Percentiles rank a stretch among this genome's conserved stretches.
Conservation (phyloP, 2,797 vertebrate genomes). For the Streptopelia turtur region DNA sequence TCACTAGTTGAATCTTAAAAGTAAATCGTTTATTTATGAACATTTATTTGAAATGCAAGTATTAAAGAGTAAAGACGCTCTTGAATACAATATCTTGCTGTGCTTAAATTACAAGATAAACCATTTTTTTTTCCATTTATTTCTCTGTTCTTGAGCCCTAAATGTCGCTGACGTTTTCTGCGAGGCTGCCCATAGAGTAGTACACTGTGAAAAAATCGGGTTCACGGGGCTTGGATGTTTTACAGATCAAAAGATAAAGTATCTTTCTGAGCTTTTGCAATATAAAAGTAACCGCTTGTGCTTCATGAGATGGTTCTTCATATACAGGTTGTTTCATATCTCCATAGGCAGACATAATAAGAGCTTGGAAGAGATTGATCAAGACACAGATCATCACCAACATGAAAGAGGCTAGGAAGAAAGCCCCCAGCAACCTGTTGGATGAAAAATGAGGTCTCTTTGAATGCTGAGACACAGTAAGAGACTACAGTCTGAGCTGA, state of each 20-base stretch:
- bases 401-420: slow-evolving; percentile 69
- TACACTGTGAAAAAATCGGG: background rate
- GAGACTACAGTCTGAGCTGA: slow-evolving; percentile 68
- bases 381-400: slow-evolving; percentile 70
- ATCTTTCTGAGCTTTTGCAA: background rate
- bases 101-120: slow-evolving; percentile 63
- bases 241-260: background rate
- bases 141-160: slow-evolving; percentile 69
- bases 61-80: background rate
- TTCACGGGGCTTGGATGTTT: background rate
- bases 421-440: slow-evolving; percentile 39
- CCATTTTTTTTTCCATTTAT: slow-evolving; percentile 54
- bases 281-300: slow-evolving; percentile 47
- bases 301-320: slow-evolving; percentile 70
- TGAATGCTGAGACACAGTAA: slow-evolving; percentile 67
- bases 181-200: slow-evolving; percentile 53
- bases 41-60: background rate
- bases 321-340: slow-evolving; percentile 56
- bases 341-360: slow-evolving; percentile 63
- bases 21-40: background rate
- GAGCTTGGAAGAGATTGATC: slow-evolving; percentile 67
- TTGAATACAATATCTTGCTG: background rate
- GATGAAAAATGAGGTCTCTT: slow-evolving; percentile 27
- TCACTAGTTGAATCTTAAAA: background rate
- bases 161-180: background rate